phyloP scores from a whole-genome alignment of 2,113 vertebrate species.

The Callipepla californica region DNA sequence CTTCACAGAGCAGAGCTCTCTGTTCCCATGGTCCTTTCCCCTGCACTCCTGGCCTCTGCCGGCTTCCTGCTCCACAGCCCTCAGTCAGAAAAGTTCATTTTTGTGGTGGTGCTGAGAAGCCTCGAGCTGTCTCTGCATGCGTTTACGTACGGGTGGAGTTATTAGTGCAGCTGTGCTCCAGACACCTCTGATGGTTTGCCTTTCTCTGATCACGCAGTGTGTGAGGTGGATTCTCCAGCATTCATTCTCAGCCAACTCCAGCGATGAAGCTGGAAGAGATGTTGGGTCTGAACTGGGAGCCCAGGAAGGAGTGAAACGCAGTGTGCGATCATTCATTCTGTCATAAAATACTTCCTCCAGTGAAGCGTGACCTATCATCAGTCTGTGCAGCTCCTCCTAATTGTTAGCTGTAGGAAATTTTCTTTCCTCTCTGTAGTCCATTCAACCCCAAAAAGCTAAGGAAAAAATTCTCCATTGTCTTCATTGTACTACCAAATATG shows the following conservation, averaged over 20 bases:
- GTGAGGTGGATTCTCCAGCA: neutral
- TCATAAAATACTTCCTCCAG: neutral
- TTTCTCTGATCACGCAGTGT: neutral
- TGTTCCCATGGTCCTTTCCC: neutral
- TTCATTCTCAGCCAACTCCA: neutral
- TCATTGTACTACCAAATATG: neutral
- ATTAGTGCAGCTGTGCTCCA: neutral
- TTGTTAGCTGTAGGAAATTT: neutral
- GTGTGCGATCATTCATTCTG: neutral
- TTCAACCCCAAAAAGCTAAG: neutral
- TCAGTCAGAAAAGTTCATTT: slow-evolving; percentile 13
- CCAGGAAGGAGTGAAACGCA: neutral
- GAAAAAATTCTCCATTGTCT: neutral
- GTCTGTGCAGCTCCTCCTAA: neutral
- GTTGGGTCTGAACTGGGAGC: accelerated
- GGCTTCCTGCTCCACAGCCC: neutral
- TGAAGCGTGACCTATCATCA: neutral
- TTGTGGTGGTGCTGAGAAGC: neutral
- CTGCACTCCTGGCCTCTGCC: neutral
- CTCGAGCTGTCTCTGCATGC: neutral
- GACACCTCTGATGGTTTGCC: neutral
- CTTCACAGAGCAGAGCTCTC: accelerated
- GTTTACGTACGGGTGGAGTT: neutral
- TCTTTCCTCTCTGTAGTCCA: neutral
- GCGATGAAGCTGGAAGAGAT: neutral